These are phyloP conservation scores for Danio tinwini DNA, from an alignment of 2,797 vertebrate species.

Conservation along the genomic window DNA sequence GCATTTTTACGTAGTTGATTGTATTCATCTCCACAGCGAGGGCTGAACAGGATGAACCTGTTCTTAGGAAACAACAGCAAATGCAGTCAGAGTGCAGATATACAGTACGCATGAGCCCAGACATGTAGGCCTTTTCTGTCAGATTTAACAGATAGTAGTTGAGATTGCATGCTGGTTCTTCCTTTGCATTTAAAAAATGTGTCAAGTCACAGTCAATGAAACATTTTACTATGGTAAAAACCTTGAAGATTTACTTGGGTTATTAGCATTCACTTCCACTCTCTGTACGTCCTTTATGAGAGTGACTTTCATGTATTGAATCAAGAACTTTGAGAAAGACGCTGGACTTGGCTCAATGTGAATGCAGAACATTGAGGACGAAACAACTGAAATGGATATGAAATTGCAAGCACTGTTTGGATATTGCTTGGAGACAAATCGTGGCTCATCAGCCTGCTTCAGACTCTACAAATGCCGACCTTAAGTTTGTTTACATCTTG, in stretches of 20 bases:
- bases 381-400: neutral
- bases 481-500: neutral
- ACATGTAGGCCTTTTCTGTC: neutral
- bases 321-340: neutral
- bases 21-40: neutral
- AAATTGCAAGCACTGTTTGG: neutral
- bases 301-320: neutral
- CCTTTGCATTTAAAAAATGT: neutral
- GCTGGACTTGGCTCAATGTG: too few species aligned
- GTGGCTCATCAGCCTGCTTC: neutral
- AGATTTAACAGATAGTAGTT: neutral
- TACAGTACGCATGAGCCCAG: neutral
- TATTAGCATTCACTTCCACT: neutral
- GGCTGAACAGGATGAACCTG: neutral
- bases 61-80: neutral
- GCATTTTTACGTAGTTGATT: neutral
- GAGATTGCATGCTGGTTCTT: neutral
- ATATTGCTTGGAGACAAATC: neutral
- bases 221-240: too few species aligned
- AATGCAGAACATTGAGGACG: too few species aligned
- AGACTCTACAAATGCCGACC: neutral
- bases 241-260: too few species aligned
- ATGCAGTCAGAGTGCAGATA: neutral
- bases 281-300: neutral
- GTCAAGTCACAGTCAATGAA: too few species aligned